These are phyloP conservation scores for Dendrocincla tyrannina DNA, from an alignment of 2,797 vertebrate genomes.

Conservation along the genomic window DNA sequence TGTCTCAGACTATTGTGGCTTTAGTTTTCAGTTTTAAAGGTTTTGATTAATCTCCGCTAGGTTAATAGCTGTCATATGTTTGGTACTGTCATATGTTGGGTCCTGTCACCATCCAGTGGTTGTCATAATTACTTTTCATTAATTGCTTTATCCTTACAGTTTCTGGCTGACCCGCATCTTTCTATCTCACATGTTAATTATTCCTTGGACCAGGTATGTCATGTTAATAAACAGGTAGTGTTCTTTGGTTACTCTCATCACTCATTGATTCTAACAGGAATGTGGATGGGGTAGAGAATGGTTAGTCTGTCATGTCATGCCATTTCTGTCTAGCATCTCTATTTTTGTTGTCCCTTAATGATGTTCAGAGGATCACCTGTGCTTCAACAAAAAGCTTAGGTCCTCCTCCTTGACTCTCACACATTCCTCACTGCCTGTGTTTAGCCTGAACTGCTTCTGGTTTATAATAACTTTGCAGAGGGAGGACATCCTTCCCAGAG, in stretches of 20 bases:
- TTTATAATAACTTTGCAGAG: not conserved
- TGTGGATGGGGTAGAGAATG: not conserved
- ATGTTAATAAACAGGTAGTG: not conserved
- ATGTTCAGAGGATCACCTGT: not conserved
- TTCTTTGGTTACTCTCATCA: not conserved
- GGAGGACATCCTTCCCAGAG: not conserved
- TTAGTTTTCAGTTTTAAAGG: not conserved
- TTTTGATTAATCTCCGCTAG: not conserved
- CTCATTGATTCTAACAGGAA: not conserved
- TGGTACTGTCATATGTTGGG: not conserved
- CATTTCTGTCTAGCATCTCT: not conserved
- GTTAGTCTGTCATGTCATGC: not conserved
- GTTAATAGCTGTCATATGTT: not conserved
- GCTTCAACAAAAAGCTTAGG: not conserved
- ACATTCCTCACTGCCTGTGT: not conserved
- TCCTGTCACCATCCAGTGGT: not conserved
- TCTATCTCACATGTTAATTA: conserved; percentile 96
- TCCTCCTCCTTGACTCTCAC: not conserved
- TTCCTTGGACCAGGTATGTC: conserved; percentile 92
- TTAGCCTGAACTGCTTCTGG: not conserved
- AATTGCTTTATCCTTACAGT: conserved; percentile 67
- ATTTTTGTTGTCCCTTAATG: not conserved
- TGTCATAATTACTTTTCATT: not conserved
- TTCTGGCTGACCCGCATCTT: conserved; percentile 95
- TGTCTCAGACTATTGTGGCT: not conserved